phyloP scores from a whole-genome alignment of 2,113 vertebrate species.

The Geococcyx californianus region DNA sequence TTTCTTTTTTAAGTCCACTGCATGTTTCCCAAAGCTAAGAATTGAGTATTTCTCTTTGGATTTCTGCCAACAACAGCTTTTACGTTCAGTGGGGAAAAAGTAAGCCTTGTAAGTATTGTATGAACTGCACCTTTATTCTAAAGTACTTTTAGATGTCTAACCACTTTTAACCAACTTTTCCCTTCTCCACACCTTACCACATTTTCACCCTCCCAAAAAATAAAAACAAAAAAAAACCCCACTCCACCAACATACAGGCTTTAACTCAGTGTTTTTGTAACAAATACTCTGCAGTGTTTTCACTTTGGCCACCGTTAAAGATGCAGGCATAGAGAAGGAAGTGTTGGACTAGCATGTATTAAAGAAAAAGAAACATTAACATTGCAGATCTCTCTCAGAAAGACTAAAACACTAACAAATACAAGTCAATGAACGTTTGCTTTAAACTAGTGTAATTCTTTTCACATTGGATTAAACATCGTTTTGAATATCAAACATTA shows the following conservation, averaged over 20 bases:
- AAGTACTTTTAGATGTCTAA: constrained; percentile 41
- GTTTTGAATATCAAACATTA: constrained; percentile 77
- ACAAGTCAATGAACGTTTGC: constrained; percentile 80
- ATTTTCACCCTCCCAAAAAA: not conserved
- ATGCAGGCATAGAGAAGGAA: constrained; percentile 78
- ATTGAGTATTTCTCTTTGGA: constrained; percentile 57
- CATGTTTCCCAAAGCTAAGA: constrained; percentile 55
- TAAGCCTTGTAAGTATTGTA: constrained; percentile 56
- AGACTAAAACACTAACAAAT: constrained; percentile 82
- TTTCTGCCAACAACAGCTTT: constrained; percentile 54
- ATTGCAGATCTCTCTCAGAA: constrained; percentile 78
- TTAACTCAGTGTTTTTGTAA: constrained; percentile 70
- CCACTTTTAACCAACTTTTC: constrained; percentile 28
- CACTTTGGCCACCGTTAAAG: constrained; percentile 78
- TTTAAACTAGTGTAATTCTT: constrained; percentile 80
- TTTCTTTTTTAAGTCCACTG: not conserved
- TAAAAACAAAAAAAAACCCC: not conserved
- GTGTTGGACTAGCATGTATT: constrained; percentile 77
- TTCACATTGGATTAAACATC: constrained; percentile 81
- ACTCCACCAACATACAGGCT: constrained; percentile 33
- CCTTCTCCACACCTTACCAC: constrained; percentile 64
- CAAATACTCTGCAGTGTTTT: constrained; percentile 72
- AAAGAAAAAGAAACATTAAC: constrained; percentile 78
- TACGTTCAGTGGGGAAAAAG: constrained; percentile 62
- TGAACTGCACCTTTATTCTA: constrained; percentile 63